Evolutionary conservation across 2,888 invertebrate species (phyloP).

Genomic region (Acleris literana): DNA sequence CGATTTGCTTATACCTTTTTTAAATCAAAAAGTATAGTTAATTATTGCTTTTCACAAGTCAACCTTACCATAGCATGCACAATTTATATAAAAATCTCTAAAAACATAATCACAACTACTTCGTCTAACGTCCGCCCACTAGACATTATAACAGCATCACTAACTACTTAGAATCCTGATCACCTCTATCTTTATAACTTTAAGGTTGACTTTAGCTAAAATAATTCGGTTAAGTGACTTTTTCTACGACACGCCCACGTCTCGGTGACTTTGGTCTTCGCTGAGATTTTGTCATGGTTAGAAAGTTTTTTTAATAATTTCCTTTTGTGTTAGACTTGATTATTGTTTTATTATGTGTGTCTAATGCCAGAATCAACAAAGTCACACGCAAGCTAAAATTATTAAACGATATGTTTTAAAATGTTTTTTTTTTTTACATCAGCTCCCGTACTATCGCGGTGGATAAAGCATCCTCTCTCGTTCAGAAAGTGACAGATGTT

Average conservation of each 20-base stretch:
- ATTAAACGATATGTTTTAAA: too few relatives aligned
- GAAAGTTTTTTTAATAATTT: slow-evolving; percentile 62
- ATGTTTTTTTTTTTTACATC: too few relatives aligned
- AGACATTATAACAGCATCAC: slow-evolving; percentile 59
- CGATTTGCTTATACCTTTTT: too few relatives aligned
- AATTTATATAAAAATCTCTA: neutral
- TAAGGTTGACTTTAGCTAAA: slow-evolving; percentile 40
- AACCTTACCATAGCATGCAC: too few relatives aligned
- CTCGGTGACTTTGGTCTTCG: slow-evolving; percentile 54
- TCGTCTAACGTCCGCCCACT: slow-evolving; percentile 62
- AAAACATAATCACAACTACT: slow-evolving; percentile 50
- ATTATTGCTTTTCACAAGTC: too few relatives aligned
- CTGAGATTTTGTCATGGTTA: slow-evolving; percentile 63
- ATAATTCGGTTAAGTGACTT: slow-evolving; percentile 47
- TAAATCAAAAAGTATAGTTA: too few relatives aligned
- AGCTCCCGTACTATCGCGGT: too few relatives aligned
- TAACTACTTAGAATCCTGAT: slow-evolving; percentile 45
- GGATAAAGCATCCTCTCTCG: too few relatives aligned
- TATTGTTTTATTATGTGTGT: slow-evolving; percentile 14
- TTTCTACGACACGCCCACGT: slow-evolving; percentile 55
- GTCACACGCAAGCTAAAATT: too few relatives aligned
- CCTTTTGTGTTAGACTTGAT: slow-evolving; percentile 40
- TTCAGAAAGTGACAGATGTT: too few relatives aligned
- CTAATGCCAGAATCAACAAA: neutral
- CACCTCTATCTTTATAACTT: neutral